Evolutionary conservation across 2,797 vertebrate genomes (phyloP).

Genomic region (Chrysocyon brachyurus): DNA sequence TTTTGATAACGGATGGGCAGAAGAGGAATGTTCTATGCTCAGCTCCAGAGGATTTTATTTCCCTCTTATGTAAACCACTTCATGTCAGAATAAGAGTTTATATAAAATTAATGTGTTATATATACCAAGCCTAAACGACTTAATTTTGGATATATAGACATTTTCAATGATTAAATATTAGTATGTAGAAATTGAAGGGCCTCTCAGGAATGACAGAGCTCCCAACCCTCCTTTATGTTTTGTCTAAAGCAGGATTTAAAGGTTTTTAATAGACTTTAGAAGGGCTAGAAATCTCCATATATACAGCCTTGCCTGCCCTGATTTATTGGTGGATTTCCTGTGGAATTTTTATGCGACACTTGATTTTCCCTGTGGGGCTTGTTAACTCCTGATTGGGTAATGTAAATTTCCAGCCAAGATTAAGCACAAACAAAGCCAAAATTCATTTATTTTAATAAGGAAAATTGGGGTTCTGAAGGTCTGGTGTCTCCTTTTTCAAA

Average conservation of each 20-base stretch:
- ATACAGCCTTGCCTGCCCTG: slow-evolving; percentile 81
- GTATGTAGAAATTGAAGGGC: slow-evolving; percentile 78
- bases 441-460: slow-evolving; percentile 90
- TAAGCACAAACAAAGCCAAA: slow-evolving; percentile 89
- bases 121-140: slow-evolving; percentile 80
- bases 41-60: slow-evolving; percentile 73
- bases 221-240: slow-evolving; percentile 85
- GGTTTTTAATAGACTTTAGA: slow-evolving; percentile 89
- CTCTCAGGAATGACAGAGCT: slow-evolving; percentile 83
- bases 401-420: slow-evolving; percentile 90
- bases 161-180: slow-evolving; percentile 87
- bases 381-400: slow-evolving; percentile 89
- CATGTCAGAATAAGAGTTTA: slow-evolving; percentile 73
- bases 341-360: slow-evolving; percentile 90
- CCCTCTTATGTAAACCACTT: slow-evolving; percentile 75
- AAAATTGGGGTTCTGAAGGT: slow-evolving; percentile 85
- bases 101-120: slow-evolving; percentile 79
- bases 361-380: slow-evolving; percentile 86
- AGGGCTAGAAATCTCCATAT: slow-evolving; percentile 88
- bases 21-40: slow-evolving; percentile 55
- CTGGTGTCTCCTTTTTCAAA: slow-evolving; percentile 74
- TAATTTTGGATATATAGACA: slow-evolving; percentile 85
- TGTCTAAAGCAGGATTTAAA: slow-evolving; percentile 88
- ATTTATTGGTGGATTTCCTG: slow-evolving; percentile 91
- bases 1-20: slow-evolving; percentile 62